Evolutionary conservation across 2,888 invertebrate species (phyloP).

Genomic region (Arrhopalites spinosus): DNA sequence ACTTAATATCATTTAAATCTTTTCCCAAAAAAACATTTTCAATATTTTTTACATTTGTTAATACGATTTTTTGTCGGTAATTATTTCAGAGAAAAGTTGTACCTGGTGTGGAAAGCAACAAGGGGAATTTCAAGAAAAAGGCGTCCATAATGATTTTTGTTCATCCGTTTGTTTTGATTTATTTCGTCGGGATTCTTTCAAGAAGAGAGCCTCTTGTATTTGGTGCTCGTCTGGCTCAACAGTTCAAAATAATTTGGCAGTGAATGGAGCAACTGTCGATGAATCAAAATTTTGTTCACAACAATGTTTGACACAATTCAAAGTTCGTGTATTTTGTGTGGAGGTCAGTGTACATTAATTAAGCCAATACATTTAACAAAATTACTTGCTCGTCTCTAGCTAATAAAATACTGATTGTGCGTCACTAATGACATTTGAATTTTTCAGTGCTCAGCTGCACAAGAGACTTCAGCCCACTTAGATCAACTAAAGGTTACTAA

Average conservation of each 20-base stretch:
- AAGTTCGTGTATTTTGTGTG: constrained; percentile 49
- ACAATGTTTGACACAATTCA: constrained; percentile 47
- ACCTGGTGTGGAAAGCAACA: constrained; percentile 46
- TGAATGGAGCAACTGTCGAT: constrained; percentile 36
- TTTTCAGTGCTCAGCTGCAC: too few relatives aligned
- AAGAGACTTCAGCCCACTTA: constrained; percentile 48
- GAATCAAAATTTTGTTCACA: constrained; percentile 50
- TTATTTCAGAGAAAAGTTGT: constrained; percentile 33
- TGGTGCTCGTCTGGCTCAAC: constrained; percentile 42
- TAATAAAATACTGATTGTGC: too few relatives aligned
- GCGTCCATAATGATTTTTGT: constrained; percentile 45
- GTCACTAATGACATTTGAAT: too few relatives aligned
- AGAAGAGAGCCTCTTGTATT: constrained; percentile 46
- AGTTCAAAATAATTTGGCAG: constrained; percentile 16
- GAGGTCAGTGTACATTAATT: background rate
- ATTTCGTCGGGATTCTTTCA: constrained; percentile 48
- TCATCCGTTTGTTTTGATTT: constrained; percentile 49
- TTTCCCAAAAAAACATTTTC: background rate
- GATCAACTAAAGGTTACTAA: constrained; percentile 43
- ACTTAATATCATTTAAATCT: constrained; percentile 32
- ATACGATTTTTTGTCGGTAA: too few relatives aligned
- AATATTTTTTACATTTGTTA: too few relatives aligned
- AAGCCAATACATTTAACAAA: too few relatives aligned
- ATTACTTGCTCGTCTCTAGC: too few relatives aligned
- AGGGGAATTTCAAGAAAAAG: constrained; percentile 26